A percentile compares a stretch with the other conserved stretches of the same genome.
Evolutionary conservation across 2,797 vertebrate genomes (phyloP).

Genomic region (Florisuga fusca): DNA sequence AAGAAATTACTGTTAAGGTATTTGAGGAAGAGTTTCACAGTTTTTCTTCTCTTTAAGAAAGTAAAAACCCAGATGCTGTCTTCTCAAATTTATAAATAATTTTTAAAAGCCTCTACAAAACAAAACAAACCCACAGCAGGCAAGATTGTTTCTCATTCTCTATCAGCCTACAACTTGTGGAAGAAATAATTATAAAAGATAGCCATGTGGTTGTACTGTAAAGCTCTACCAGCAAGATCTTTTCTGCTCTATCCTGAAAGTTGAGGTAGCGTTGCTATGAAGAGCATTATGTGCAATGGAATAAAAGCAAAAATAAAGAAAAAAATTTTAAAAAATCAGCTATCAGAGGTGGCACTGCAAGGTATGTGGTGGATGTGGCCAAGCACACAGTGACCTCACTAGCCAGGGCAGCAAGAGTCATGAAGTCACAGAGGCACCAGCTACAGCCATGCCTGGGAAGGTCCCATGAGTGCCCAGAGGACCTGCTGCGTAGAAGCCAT

Average conservation of each 20-base stretch:
- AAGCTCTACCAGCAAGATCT: background rate
- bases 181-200: background rate
- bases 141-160: background rate
- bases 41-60: background rate
- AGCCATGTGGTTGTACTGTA: background rate
- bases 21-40: background rate
- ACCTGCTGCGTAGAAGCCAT: background rate
- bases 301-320: background rate
- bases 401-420: background rate
- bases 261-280: background rate
- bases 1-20: background rate
- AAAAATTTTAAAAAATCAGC: background rate
- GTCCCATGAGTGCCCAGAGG: background rate
- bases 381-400: background rate
- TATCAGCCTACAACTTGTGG: background rate
- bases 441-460: background rate
- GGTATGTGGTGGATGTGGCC: fast-evolving
- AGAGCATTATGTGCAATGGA: background rate
- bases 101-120: background rate
- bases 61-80: background rate
- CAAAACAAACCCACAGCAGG: background rate
- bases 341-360: background rate
- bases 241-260: background rate
- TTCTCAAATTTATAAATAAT: background rate
- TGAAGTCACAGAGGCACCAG: background rate